Evolutionary conservation across 2,113 vertebrate species (phyloP).

Genomic region (Tupaia chinensis): DNA sequence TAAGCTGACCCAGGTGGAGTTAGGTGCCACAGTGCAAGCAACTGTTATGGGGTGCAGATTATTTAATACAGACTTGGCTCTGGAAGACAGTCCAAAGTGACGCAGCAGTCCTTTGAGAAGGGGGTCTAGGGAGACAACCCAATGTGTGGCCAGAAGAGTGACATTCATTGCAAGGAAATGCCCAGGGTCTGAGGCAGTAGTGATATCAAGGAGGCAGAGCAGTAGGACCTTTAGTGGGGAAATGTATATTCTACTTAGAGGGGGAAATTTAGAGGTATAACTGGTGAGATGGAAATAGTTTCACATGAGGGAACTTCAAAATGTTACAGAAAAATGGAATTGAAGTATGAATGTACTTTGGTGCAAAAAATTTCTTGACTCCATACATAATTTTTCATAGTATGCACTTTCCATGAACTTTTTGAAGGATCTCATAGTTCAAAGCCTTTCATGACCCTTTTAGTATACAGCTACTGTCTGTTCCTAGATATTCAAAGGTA

Average conservation of each 20-base stretch:
- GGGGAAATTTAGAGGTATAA: background rate
- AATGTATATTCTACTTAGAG: background rate
- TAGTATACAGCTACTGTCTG: background rate
- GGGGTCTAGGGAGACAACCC: background rate
- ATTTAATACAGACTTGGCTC: conserved; percentile 25
- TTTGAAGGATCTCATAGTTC: background rate
- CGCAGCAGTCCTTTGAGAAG: background rate
- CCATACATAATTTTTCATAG: too few relatives aligned
- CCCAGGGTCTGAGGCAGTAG: background rate
- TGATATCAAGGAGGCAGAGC: background rate
- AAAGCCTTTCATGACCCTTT: background rate
- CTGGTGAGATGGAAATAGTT: background rate
- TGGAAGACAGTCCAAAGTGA: conserved; percentile 1
- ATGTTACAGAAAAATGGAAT: too few relatives aligned
- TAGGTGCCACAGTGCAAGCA: conserved; percentile 32
- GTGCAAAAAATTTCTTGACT: too few relatives aligned
- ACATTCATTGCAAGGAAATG: background rate
- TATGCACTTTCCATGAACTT: too few relatives aligned
- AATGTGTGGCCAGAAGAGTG: background rate
- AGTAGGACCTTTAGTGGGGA: background rate
- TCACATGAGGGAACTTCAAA: background rate
- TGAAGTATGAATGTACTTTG: too few relatives aligned
- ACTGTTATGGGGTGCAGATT: conserved; percentile 29
- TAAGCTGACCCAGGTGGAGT: conserved; percentile 41
- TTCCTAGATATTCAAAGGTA: background rate